phyloP scores from a whole-genome alignment of 2,888 invertebrate species.

The Catocala fraxini region DNA sequence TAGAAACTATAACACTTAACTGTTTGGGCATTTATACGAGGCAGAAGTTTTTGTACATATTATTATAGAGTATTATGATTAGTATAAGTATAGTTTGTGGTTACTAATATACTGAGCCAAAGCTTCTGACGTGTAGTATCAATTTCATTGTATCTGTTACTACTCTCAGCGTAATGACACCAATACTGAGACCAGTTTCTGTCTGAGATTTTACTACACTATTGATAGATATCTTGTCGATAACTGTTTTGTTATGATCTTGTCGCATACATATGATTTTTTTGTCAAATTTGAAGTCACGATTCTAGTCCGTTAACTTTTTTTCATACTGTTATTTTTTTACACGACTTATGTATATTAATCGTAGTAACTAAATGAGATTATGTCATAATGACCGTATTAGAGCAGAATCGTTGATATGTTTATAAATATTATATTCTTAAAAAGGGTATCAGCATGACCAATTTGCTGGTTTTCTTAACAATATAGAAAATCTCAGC shows the following conservation, averaged over 20 bases:
- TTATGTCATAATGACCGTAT: too few species aligned
- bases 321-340: too few species aligned
- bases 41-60: slow-evolving; percentile 33
- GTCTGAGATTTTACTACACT: slow-evolving; percentile 7
- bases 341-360: too few species aligned
- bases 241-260: background rate
- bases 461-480: too few species aligned
- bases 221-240: slow-evolving; percentile 6
- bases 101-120: slow-evolving; percentile 3
- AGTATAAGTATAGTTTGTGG: slow-evolving; percentile 24
- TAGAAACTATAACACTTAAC: slow-evolving; percentile 40
- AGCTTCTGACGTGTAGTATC: slow-evolving; percentile 9
- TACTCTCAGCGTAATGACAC: slow-evolving; percentile 12
- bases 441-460: too few species aligned
- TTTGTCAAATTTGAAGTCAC: too few species aligned
- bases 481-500: too few species aligned
- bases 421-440: too few species aligned
- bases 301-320: too few species aligned
- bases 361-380: too few species aligned
- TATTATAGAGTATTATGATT: slow-evolving; percentile 20
- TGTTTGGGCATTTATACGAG: slow-evolving; percentile 28
- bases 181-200: slow-evolving; percentile 23
- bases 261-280: background rate
- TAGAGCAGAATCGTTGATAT: too few species aligned
- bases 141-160: slow-evolving; percentile 23